Conservation (phyloP, 2,888 invertebrate genomes). For the Lepidonotus clava region DNA sequence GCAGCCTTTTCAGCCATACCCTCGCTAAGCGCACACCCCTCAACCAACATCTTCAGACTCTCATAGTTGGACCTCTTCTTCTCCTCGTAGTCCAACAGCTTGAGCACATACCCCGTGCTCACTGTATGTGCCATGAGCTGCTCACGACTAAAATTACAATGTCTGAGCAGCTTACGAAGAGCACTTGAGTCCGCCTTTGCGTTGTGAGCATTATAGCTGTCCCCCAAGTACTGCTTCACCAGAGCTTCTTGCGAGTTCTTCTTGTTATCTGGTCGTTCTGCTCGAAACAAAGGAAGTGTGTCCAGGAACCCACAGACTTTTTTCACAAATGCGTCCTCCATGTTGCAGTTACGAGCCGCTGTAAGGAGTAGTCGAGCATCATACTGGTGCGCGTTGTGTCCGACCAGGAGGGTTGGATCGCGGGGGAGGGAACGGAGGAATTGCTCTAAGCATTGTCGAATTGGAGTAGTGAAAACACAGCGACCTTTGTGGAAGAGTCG, state of each 20-base stretch:
- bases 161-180: slow-evolving; percentile 19
- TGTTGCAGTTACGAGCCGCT: neutral
- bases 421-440: slow-evolving; percentile 22
- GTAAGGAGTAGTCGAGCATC: slow-evolving; percentile 1
- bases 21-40: neutral
- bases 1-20: neutral
- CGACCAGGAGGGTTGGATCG: neutral
- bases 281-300: slow-evolving; percentile 9
- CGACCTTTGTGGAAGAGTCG: slow-evolving; percentile 47
- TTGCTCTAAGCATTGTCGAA: slow-evolving; percentile 2
- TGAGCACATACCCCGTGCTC: neutral
- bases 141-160: neutral
- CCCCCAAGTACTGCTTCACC: slow-evolving; percentile 8
- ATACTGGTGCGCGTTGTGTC: slow-evolving; percentile 24
- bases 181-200: slow-evolving; percentile 31
- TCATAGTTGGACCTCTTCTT: neutral
- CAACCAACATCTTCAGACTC: neutral
- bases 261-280: neutral
- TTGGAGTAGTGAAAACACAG: neutral
- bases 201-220: slow-evolving; percentile 29
- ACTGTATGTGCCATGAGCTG: slow-evolving; percentile 28
- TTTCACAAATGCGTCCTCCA: neutral
- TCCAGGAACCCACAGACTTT: slow-evolving; percentile 25
- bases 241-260: slow-evolving; percentile 27
- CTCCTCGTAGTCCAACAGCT: neutral